These are phyloP conservation scores for Chaenocephalus aceratus DNA, from an alignment of 2,113 vertebrate species.

Conservation along the genomic window DNA sequence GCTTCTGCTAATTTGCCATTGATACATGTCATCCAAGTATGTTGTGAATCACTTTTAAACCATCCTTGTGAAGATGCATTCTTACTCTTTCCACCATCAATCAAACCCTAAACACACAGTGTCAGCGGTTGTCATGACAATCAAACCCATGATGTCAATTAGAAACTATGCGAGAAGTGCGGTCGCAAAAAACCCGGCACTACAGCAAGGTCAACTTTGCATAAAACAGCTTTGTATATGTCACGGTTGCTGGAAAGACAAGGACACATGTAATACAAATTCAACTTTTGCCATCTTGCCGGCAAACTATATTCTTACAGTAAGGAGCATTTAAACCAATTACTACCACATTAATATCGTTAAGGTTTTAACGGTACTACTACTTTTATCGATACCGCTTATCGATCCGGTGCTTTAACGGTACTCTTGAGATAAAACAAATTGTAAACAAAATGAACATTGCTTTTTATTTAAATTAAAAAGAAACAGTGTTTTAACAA, in stretches of 20 bases:
- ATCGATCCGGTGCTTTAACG: too few relatives aligned
- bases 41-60: slow-evolving; percentile 7
- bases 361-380: too few relatives aligned
- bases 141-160: slow-evolving; percentile 22
- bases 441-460: too few relatives aligned
- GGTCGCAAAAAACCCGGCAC: neutral
- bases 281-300: neutral
- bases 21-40: slow-evolving; percentile 23
- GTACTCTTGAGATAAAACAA: too few relatives aligned
- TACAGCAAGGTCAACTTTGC: neutral
- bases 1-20: slow-evolving; percentile 19
- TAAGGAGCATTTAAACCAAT: neutral
- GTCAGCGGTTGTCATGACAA: neutral
- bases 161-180: neutral
- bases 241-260: neutral
- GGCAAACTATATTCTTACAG: neutral
- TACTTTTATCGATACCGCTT: too few relatives aligned
- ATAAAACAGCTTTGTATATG: fast-evolving
- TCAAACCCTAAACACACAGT: slow-evolving; percentile 24
- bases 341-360: neutral
- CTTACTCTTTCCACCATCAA: neutral
- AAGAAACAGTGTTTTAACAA: too few relatives aligned
- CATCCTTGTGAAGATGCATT: neutral
- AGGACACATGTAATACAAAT: too few relatives aligned
- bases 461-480: too few relatives aligned